Conservation (phyloP, 2,113 vertebrate genomes). For the Halcyon malimbica region DNA sequence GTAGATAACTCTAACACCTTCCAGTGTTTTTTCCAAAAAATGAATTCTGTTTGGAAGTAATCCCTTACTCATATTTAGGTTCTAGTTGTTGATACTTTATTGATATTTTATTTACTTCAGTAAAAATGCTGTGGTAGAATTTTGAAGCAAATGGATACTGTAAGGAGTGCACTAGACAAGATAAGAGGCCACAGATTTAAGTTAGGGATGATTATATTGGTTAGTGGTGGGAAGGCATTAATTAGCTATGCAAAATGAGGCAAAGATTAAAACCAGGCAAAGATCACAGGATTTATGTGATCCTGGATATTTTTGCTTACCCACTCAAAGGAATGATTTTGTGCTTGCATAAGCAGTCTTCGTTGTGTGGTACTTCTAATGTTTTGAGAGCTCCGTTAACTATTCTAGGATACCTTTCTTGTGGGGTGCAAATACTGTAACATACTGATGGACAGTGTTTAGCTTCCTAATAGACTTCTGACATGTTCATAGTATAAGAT, state of each 20-base stretch:
- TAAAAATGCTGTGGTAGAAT: background rate
- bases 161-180: background rate
- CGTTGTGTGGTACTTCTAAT: background rate
- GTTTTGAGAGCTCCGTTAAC: background rate
- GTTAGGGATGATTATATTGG: background rate
- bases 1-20: background rate
- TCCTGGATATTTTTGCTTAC: background rate
- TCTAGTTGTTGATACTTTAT: background rate
- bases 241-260: background rate
- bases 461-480: background rate
- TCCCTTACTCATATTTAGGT: background rate
- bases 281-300: background rate
- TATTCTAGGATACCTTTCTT: background rate
- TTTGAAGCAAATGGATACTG: accelerated
- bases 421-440: background rate
- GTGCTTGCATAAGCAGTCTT: background rate
- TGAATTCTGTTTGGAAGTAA: background rate
- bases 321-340: background rate
- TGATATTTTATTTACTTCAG: background rate
- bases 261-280: background rate
- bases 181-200: background rate
- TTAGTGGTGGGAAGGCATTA: background rate
- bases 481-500: background rate
- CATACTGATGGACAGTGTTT: background rate
- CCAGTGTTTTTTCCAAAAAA: background rate